phyloP scores from a whole-genome alignment of 2,888 invertebrate species.

The Nomada goodeniana region DNA sequence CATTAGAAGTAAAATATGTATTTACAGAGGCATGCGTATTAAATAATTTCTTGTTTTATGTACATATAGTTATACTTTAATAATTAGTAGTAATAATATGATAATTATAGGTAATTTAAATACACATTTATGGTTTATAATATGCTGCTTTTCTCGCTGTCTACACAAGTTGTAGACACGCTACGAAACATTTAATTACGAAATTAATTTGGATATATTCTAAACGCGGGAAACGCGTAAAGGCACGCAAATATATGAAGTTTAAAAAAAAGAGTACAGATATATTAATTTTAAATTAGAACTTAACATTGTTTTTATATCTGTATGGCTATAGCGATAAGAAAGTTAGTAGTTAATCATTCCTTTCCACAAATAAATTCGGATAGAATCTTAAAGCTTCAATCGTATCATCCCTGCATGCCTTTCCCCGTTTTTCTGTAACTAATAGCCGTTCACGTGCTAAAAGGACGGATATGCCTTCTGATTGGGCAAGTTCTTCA shows the following conservation, averaged over 20 bases:
- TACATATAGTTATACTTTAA: slow-evolving; percentile 19
- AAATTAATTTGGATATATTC: slow-evolving; percentile 5
- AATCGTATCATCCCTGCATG: slow-evolving; percentile 97
- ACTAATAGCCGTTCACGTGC: slow-evolving; percentile 95
- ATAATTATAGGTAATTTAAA: background rate
- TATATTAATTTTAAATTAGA: slow-evolving; percentile 21
- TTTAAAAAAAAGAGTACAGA: slow-evolving; percentile 15
- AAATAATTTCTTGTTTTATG: slow-evolving; percentile 12
- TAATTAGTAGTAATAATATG: slow-evolving; percentile 2
- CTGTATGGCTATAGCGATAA: slow-evolving; percentile 6
- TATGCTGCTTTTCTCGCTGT: background rate
- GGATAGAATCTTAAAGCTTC: slow-evolving; percentile 98
- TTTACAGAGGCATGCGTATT: slow-evolving; percentile 18
- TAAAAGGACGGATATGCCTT: slow-evolving; percentile 94
- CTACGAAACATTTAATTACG: background rate
- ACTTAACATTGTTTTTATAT: slow-evolving; percentile 6
- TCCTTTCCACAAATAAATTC: slow-evolving; percentile 90
- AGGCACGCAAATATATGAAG: slow-evolving; percentile 45
- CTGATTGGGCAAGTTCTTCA: slow-evolving; percentile 93
- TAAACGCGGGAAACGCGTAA: slow-evolving; percentile 18
- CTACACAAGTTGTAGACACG: background rate
- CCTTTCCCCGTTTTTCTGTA: slow-evolving; percentile 93
- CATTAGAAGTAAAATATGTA: slow-evolving; percentile 25
- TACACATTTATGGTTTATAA: background rate
- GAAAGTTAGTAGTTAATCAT: slow-evolving; percentile 47